Conservation (phyloP, 2,113 vertebrate genomes). For the Ovibos moschatus region DNA sequence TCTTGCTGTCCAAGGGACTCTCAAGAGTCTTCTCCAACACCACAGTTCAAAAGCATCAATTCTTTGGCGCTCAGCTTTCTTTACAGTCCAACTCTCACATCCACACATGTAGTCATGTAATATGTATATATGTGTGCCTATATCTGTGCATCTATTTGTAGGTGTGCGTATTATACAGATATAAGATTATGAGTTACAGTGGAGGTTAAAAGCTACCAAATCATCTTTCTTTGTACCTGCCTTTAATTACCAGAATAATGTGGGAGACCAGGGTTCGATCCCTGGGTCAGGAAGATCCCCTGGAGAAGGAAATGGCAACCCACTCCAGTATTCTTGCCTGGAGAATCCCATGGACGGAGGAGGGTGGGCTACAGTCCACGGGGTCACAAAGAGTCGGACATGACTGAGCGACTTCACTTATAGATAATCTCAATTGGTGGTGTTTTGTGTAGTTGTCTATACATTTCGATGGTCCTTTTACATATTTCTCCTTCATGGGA, state of each 20-base stretch:
- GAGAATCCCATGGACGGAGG: too few species aligned
- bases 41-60: background rate
- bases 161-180: background rate
- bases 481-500: background rate
- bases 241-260: background rate
- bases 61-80: rapidly evolving
- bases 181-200: background rate
- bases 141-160: background rate
- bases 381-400: too few species aligned
- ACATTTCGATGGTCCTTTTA: background rate
- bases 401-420: background rate
- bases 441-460: background rate
- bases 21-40: background rate
- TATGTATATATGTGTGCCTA: background rate
- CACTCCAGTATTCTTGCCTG: too few species aligned
- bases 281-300: too few species aligned
- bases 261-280: too few species aligned
- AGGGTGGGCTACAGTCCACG: too few species aligned
- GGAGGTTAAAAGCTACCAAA: background rate
- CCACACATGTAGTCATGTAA: background rate
- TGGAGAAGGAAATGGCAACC: too few species aligned
- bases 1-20: background rate
- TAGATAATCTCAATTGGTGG: background rate
- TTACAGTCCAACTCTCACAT: background rate
- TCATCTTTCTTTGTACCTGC: background rate